Evolutionary conservation across 2,797 vertebrate species (phyloP).

Genomic region (Setipinna tenuifilis): DNA sequence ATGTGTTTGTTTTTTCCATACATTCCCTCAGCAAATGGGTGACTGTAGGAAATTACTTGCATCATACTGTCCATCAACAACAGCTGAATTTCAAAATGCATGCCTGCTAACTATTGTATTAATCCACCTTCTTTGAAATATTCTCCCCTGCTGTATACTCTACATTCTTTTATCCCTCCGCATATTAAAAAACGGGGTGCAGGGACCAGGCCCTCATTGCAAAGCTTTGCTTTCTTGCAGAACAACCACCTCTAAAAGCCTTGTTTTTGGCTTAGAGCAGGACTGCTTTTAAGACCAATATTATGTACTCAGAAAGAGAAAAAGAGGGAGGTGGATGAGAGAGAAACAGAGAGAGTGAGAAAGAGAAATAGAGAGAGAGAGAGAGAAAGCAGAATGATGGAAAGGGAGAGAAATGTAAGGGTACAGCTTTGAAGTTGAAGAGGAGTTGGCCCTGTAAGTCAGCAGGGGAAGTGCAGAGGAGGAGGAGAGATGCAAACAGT

Average conservation of each 20-base stretch:
- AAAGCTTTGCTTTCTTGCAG: not conserved
- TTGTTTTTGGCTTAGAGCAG: not conserved
- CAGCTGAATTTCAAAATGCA: not conserved
- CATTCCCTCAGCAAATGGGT: too few species aligned
- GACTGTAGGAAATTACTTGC: too few species aligned
- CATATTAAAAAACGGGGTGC: too few species aligned
- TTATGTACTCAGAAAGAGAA: not conserved
- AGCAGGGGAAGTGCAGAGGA: not conserved
- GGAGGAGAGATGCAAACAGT: not conserved
- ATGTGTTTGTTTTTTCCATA: too few species aligned
- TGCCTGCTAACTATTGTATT: too few species aligned
- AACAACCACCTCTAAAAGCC: not conserved
- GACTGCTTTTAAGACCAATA: not conserved
- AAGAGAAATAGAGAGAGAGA: not conserved
- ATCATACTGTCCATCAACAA: not conserved
- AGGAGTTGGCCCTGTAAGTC: not conserved
- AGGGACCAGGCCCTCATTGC: too few species aligned
- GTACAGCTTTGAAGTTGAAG: constrained; percentile 3
- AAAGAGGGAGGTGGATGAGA: not conserved
- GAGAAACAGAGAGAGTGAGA: not conserved
- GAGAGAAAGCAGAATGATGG: not conserved
- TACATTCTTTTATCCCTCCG: too few species aligned
- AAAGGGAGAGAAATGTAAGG: not conserved
- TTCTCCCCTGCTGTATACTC: too few species aligned
- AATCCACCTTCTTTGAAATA: too few species aligned